Evolutionary conservation across 1,140 invertebrate genomes (phyloP), one percentile per base, ranked within the genome.

Genomic region (Tetramorium alpestre): DNA sequence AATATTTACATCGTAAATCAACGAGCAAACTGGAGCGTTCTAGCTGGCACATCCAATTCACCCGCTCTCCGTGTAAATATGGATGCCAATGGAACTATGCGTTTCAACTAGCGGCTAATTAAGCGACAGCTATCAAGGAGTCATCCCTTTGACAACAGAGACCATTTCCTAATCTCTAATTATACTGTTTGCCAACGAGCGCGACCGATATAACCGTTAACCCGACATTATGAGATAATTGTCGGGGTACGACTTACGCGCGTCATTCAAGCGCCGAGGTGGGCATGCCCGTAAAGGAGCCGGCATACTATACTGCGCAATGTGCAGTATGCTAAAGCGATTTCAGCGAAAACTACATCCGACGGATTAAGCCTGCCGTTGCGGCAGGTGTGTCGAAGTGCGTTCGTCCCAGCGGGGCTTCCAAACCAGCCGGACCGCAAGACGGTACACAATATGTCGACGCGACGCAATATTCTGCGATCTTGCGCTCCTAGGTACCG

Each of bases 321-420:
- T 22, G 33, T 81, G 76, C 25, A 54, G 81, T 47, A 58, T 72
- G 54, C 77, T 69, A 69, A 67, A 64, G 85, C 69, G 75, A 85
- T 60, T 88, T 58, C 60, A 72, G 86, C 84, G 84, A 87, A 89
- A 89, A 56, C 84, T 76, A 76, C 75, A 77, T 58, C 54, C 73
- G 51, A 18, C 16, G 49, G 65, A n/a, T 81, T 41, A 70, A 73
- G 82, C 80, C 70, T 60, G 65, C 78, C 82, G 54, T 28, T 67
- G 76, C 76, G 88, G 86, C 92, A 92, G 87, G 65, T 93, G 90
- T 64, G 41, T 70, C 87, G 64, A 92, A 93, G 89, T 91, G 89
- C 88, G 78, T 87, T 73, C 41, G 87, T 88, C 82, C 87, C 47
- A 69, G 73, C 38, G 33, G 65, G 75, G 51, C 69, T 81, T 60